Base-by-base conservation (phyloP, 2,113 vertebrate species). In the Talpa occidentalis region DNA sequence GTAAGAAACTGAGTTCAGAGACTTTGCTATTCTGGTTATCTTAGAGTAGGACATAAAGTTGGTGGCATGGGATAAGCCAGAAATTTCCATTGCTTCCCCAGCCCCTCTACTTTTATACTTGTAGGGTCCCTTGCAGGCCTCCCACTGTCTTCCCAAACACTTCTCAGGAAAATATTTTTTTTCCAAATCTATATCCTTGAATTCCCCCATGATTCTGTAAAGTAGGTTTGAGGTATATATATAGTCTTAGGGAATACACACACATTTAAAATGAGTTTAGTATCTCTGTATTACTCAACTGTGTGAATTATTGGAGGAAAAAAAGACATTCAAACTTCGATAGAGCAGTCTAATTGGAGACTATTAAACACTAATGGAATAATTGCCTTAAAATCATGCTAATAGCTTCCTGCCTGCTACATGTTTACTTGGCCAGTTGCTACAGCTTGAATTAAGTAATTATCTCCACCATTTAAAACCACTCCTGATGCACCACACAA, bases 311-410 rank as follows among this genome's bases (percentile, higher is more conserved):
- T 90, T 49, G 91, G 69, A 88, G 73, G 21, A 22, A 56, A 96
- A 96, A 81, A 91, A 94, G 56, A 78, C 32, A 81, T 86, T 94
- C 91, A 97, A 96, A 90, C 82, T 91, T 95, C 40, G 73, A 96
- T 97, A 96, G 84, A 69, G 90, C 90, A 97, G 92, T 96, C 97
- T 98, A 98, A 98, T 97, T 98, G 96, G 96, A 97, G 94, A 90
- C 96, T 98, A 98, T 97, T 98, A 97, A 97, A 98, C 97, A 94
- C 96, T 98, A 98, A 98, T 98, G 97, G 95, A 97, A 97, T 97
- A 98, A 98, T 98, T 98, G 97, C 97, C 95, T 96, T 96, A 96
- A 97, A 98, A 98, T 97, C 97, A 97, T 96, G 96, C 96, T 97
- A 97, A 97, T 96, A 97, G 97, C 97, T 98, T 97, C 94, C 97